Percentiles rank a stretch among this genome's conserved stretches.
phyloP scores from a whole-genome alignment of 2,888 invertebrate genomes.

The Actias luna region DNA sequence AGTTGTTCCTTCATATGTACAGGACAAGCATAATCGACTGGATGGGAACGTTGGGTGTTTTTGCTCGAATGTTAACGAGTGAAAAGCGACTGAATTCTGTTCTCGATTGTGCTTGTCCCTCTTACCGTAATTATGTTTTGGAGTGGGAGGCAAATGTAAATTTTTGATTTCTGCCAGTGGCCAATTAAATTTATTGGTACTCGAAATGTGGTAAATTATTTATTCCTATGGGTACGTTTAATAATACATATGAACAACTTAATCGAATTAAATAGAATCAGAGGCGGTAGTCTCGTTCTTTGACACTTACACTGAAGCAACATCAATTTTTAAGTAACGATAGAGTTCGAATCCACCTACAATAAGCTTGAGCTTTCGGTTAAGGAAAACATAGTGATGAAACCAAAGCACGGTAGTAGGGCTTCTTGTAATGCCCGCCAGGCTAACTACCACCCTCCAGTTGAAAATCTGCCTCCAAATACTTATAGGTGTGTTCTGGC shows the following conservation, averaged over 20 bases:
- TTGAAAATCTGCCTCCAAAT: no score
- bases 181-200: constrained; percentile 81
- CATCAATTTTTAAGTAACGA: no score
- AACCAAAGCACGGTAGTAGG: no score
- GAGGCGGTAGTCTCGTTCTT: no score
- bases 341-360: no score
- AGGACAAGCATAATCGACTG: constrained; percentile 53
- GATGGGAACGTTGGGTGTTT: constrained; percentile 18
- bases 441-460: no score
- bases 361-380: no score
- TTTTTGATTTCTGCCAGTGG: constrained; percentile 79
- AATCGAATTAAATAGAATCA: no score
- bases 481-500: no score
- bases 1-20: constrained; percentile 76
- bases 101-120: constrained; percentile 52
- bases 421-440: no score
- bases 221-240: constrained; percentile 27
- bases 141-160: constrained; percentile 73
- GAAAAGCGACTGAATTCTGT: constrained; percentile 18
- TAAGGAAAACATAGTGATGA: no score
- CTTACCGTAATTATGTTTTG: constrained; percentile 50
- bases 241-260: background rate
- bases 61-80: background rate
- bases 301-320: no score
- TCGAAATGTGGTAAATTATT: constrained; percentile 71